Evolutionary conservation across 2,113 vertebrate genomes (phyloP), one percentile per base, ranked within the genome.

Genomic region (Phyllopteryx taeniolatus): DNA sequence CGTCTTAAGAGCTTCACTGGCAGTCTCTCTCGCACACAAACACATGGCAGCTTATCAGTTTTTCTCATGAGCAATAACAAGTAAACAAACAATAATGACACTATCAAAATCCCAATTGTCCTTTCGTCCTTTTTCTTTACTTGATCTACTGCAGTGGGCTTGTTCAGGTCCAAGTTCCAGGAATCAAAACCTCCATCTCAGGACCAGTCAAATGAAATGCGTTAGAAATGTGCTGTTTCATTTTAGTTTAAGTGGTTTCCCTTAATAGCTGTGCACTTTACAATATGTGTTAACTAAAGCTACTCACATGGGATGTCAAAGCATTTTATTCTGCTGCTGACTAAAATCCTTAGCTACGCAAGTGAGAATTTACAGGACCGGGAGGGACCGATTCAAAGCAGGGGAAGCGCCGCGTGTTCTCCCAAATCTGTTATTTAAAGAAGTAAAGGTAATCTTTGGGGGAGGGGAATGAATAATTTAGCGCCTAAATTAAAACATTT

Each of bases 241-340:
- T 20, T 20, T 20, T n/a, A 13, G n/a, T 64, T 64, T 42, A 43
- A 64, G 39, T 12, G 62, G 31, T 43, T 64, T 43, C 19, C 19
- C 61, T 63, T 42, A 43, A 43, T n/a, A 42, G 61, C 39, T 11
- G 19, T 42, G 39, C 61, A 20, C 39, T 22, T 22, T 64, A 57
- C 22, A 27, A 22, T 13, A 57, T 44, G 62, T n/a, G 6, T n/a
- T n/a, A n/a, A 43, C 62, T n/a, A 22, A 43, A 64, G 62, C 20
- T n/a, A n/a, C 8, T 43, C 39, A 5, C 62, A 43, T 0, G 62
- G 62, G 62, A 64, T 42, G 62, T 64, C 61, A 63, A 4, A n/a
- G 61, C 39, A 11, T 63, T 63, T 63, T 63, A 63, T 35, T 43
- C 20, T n/a, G 39, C 62, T n/a, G 62, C 62, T 62, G 33, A 20